Conservation (phyloP, 2,113 vertebrate genomes). For the Myotis lucifugus region DNA sequence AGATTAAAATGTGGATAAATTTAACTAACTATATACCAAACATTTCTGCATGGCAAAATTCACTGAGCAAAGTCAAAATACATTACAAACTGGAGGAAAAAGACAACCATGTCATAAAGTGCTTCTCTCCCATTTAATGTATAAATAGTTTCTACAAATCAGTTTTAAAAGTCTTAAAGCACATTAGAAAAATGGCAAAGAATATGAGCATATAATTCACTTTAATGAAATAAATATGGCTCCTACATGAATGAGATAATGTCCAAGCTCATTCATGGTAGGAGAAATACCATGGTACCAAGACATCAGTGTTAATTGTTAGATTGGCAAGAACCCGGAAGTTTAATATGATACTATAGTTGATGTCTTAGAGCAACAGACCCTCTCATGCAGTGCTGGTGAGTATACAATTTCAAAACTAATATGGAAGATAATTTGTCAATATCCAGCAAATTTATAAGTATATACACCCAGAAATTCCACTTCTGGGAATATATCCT, state of each 20-base stretch:
- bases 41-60: slow-evolving; percentile 7
- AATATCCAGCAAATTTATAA: neutral
- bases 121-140: neutral
- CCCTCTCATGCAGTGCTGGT: neutral
- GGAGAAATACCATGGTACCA: neutral
- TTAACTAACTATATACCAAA: neutral
- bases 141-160: neutral
- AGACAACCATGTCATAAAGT: neutral
- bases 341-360: neutral
- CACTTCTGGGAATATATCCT: neutral
- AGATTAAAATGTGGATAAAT: neutral
- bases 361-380: neutral
- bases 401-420: neutral
- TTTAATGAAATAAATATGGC: neutral
- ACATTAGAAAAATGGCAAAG: neutral
- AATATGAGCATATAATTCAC: neutral
- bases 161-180: neutral
- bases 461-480: neutral
- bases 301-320: neutral
- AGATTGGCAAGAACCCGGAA: neutral
- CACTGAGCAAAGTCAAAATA: slow-evolving; percentile 1
- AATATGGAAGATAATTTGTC: neutral
- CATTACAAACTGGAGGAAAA: neutral
- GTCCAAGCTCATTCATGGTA: neutral
- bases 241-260: neutral